A percentile compares a stretch with the other conserved stretches of the same genome.
Evolutionary conservation across 2,113 vertebrate genomes (phyloP).

Genomic region (Puntigrus tetrazona): DNA sequence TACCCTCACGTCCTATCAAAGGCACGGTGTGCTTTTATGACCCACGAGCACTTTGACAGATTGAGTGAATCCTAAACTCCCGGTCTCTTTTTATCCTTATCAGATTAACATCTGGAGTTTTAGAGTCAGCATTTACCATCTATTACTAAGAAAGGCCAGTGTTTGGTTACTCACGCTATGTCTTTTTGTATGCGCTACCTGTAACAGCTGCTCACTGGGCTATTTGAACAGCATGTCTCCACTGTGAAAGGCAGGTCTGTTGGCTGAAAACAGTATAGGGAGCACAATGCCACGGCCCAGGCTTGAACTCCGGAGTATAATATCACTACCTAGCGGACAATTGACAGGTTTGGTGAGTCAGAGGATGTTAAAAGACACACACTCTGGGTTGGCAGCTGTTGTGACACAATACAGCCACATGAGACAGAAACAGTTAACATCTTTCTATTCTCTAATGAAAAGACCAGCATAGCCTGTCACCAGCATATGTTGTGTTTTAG

Average conservation of each 20-base stretch:
- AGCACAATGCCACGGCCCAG: slow-evolving; percentile 15
- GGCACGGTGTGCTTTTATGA: slow-evolving; percentile 30
- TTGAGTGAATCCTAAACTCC: neutral
- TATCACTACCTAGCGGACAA: slow-evolving; percentile 13
- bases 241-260: slow-evolving; percentile 37
- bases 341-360: slow-evolving; percentile 51
- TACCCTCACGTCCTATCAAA: slow-evolving; percentile 25
- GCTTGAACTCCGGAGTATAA: slow-evolving; percentile 28
- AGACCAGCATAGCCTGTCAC: slow-evolving; percentile 15
- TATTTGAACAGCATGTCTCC: slow-evolving; percentile 29
- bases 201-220: slow-evolving; percentile 40
- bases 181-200: slow-evolving; percentile 2
- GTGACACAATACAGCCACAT: slow-evolving; percentile 46
- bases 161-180: neutral
- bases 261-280: neutral
- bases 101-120: slow-evolving; percentile 42
- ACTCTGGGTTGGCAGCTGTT: slow-evolving; percentile 51
- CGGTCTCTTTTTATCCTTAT: slow-evolving; percentile 34
- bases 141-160: neutral
- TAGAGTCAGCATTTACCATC: slow-evolving; percentile 14
- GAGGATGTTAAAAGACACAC: slow-evolving; percentile 50
- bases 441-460: slow-evolving; percentile 40
- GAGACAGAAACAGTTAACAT: slow-evolving; percentile 31
- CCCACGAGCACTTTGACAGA: neutral
- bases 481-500: neutral